Evolutionary conservation across 2,888 invertebrate species (phyloP), one percentile per base, ranked within the genome.

Genomic region (Drosophila acutilabella): DNA sequence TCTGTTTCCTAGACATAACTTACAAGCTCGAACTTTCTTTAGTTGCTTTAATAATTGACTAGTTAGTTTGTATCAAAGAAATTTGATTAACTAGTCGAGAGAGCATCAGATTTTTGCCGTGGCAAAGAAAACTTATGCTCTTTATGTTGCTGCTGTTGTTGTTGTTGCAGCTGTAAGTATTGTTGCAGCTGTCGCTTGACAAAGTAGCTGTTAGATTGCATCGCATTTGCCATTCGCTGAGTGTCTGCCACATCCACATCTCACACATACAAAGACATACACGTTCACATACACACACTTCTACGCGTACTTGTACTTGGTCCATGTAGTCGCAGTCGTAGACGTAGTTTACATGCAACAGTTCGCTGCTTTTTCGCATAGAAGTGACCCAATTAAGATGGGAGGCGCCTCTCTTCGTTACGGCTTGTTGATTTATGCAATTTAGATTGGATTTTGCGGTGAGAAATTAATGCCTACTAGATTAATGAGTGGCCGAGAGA

Each of bases 291-390:
- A 14, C 40, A 4, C n/a, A 40, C 36, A 38, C n/a, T 13, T n/a
- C 0, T 3, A 38, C 11, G 13, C 40, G 14, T 7, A 14, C n/a
- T n/a, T 14, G 7, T 36, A 36, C 20, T 41, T 56, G 36, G 40
- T 40, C 48, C 60, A 57, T 53, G 64, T 56, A 30, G 45, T 23
- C 36, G 36, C 36, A 45, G 26, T 30, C 50, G 18, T 20, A 23
- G 70, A 64, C 72, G 77, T 65, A 77, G 61, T 69, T 78, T 64
- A 85, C 73, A 89, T 84, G 83, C 83, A 84, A 84, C 83, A 84
- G 83, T 89, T 84, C 83, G 88, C 88, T 76, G 83, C 88, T 87
- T 88, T 89, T 84, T 84, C 89, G 85, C 82, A 88, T 89, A 82
- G 86, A 88, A 84, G 89, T 89, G 82, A 85, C 82, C 80, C 83